Percentiles rank a stretch among this genome's conserved stretches.
Conservation (phyloP, 2,113 vertebrate genomes). For the Erythrolamprus reginae region DNA sequence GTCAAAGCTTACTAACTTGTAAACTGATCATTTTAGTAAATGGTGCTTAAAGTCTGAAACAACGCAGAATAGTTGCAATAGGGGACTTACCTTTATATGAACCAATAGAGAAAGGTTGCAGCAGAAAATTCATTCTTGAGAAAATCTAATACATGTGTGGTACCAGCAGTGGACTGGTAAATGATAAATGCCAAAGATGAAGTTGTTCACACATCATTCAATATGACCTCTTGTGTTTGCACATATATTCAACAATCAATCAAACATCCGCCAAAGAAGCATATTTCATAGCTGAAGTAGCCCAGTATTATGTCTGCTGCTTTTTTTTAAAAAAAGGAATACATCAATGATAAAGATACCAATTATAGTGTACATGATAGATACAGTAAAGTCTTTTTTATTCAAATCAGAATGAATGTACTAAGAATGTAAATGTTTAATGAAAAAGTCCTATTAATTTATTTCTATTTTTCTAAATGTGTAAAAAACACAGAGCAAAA, state of each 20-base stretch:
- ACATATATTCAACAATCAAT: neutral
- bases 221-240: neutral
- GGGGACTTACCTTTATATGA: neutral
- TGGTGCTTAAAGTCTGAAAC: neutral
- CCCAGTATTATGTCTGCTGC: neutral
- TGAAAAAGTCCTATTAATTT: neutral
- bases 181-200: conserved; percentile 1
- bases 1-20: neutral
- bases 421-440: neutral
- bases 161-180: neutral
- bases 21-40: neutral
- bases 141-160: neutral
- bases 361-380: neutral
- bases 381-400: neutral
- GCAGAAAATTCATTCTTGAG: neutral
- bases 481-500: neutral
- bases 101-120: neutral
- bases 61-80: neutral
- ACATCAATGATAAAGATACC: neutral
- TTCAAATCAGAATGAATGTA: neutral
- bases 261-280: neutral
- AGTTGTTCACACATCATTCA: conserved; percentile 8
- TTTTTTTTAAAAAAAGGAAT: neutral
- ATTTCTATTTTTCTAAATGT: neutral
- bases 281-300: neutral